These are phyloP conservation scores for Meghimatium bilineatum DNA, from an alignment of 2,888 invertebrate genomes.

Conservation along the genomic window DNA sequence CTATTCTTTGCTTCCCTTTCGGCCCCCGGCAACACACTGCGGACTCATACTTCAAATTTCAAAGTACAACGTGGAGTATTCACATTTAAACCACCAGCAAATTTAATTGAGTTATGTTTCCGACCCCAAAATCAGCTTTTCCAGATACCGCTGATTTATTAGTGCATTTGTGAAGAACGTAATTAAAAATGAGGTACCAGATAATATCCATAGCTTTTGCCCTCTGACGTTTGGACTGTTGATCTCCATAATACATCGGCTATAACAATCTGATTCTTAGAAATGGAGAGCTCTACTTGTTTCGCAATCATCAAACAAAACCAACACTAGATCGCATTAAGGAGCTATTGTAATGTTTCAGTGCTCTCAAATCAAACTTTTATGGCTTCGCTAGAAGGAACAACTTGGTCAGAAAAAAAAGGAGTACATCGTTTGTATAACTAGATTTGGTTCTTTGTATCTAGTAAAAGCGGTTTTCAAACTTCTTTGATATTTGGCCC, in stretches of 20 bases:
- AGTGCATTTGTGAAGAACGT: not conserved
- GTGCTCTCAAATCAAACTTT: not conserved
- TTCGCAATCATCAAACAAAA: slow-evolving; percentile 13
- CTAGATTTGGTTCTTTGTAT: not conserved
- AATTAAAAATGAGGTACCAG: slow-evolving; percentile 2
- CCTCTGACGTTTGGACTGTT: not conserved
- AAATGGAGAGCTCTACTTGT: not conserved
- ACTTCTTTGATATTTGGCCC: too few species aligned
- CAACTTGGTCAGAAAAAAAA: too few species aligned
- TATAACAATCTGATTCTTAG: not conserved
- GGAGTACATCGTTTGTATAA: not conserved
- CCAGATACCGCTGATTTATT: not conserved
- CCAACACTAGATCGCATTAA: not conserved
- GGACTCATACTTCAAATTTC: too few species aligned
- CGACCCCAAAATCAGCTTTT: too few species aligned
- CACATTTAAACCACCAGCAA: too few species aligned
- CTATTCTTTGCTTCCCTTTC: too few species aligned
- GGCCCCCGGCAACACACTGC: too few species aligned
- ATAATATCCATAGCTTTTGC: not conserved
- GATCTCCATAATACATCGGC: not conserved
- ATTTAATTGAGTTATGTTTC: too few species aligned
- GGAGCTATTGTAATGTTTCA: not conserved
- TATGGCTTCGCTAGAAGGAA: not conserved
- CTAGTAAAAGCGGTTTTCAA: too few species aligned
- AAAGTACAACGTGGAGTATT: too few species aligned